Percentiles rank a stretch among this genome's conserved stretches.
phyloP scores from a whole-genome alignment of 2,113 vertebrate genomes.

The Axis porcinus region DNA sequence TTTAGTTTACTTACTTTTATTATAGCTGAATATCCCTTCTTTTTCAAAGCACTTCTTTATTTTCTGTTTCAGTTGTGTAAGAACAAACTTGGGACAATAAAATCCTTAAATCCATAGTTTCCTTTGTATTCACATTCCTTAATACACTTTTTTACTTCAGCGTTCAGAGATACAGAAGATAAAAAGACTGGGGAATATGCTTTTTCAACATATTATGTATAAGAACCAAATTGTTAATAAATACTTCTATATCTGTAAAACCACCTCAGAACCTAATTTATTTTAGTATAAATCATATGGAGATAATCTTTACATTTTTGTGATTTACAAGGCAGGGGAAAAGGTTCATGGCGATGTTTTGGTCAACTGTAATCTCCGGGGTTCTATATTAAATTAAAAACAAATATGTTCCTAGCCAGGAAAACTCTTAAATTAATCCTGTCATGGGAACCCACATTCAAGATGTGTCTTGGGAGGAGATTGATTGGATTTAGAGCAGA shows the following conservation, averaged over 20 bases:
- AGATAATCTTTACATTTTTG: background rate
- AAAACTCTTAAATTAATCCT: background rate
- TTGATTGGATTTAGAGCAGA: constrained; percentile 30
- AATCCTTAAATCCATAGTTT: background rate
- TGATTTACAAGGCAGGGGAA: background rate
- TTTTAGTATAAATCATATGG: background rate
- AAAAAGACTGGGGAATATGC: background rate
- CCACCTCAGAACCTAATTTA: background rate
- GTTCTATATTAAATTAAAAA: constrained; percentile 34
- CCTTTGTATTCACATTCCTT: background rate
- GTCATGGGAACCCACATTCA: background rate
- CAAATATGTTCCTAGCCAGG: background rate
- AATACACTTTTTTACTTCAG: background rate
- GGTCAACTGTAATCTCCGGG: constrained; percentile 20
- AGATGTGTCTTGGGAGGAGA: background rate
- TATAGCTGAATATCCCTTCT: background rate
- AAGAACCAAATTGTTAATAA: background rate
- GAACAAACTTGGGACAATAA: background rate
- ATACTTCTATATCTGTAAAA: background rate
- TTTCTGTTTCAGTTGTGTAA: background rate
- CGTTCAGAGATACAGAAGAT: background rate
- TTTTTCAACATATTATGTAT: background rate
- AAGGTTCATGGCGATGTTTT: background rate
- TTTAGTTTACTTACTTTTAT: background rate
- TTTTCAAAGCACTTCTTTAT: background rate